Percentiles rank a stretch among this genome's conserved stretches.
These are phyloP conservation scores for Leguminivora glycinivorella DNA, from an alignment of 1,140 invertebrate genomes.

Conservation along the genomic window DNA sequence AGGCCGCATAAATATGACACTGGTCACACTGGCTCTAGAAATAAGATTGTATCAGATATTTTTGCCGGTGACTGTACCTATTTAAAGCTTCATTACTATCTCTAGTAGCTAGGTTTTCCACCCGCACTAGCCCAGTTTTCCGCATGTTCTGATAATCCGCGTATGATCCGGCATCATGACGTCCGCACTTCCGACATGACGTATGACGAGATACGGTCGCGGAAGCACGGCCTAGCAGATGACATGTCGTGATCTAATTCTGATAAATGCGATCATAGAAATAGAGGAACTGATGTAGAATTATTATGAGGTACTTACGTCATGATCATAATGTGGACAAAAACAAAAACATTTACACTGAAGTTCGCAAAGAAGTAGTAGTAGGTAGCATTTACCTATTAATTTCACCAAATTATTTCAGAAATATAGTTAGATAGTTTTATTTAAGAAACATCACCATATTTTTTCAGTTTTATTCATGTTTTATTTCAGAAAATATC, in stretches of 20 bases:
- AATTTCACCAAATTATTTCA: too few relatives aligned
- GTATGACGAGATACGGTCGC: conserved; percentile 11
- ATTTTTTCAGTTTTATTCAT: too few relatives aligned
- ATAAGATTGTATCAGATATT: too few relatives aligned
- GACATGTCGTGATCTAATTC: conserved; percentile 25
- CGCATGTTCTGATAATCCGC: conserved; percentile 14
- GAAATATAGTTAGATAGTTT: too few relatives aligned
- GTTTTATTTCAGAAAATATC: too few relatives aligned
- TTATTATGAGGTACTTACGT: background rate
- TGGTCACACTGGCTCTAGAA: too few relatives aligned
- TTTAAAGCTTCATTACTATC: too few relatives aligned
- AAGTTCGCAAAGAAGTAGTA: background rate
- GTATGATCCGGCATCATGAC: conserved; percentile 14
- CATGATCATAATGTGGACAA: background rate
- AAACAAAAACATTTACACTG: background rate
- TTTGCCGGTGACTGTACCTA: too few relatives aligned
- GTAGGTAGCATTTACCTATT: too few relatives aligned
- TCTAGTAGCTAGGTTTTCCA: background rate
- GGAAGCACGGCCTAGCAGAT: conserved; percentile 13
- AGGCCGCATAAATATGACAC: too few relatives aligned
- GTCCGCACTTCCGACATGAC: conserved; percentile 17
- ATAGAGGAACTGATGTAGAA: background rate
- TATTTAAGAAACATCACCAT: too few relatives aligned
- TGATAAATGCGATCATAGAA: conserved; percentile 9
- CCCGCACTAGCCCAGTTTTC: background rate